These are phyloP conservation scores for Diarsia mendica DNA, from an alignment of 2,888 invertebrate genomes.

Conservation along the genomic window DNA sequence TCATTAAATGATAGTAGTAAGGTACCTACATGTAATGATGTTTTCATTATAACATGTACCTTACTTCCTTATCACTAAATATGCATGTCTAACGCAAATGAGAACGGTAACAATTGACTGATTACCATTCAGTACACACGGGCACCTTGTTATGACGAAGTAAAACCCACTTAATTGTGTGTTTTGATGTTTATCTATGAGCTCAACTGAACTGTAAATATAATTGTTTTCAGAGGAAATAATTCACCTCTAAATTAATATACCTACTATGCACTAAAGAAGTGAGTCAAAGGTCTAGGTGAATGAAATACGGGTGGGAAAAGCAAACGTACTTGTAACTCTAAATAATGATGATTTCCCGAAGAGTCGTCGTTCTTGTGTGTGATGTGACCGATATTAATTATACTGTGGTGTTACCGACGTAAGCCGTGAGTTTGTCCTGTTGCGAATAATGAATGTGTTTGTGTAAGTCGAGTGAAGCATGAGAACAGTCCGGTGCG, in stretches of 20 bases:
- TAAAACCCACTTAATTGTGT: background rate
- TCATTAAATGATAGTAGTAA: too few species aligned
- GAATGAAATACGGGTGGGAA: background rate
- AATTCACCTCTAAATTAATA: background rate
- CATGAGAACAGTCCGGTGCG: slow-evolving; percentile 2
- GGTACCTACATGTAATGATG: too few species aligned
- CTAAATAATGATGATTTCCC: background rate
- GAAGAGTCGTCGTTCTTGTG: background rate
- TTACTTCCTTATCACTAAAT: background rate
- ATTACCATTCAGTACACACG: background rate
- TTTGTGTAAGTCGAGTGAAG: background rate
- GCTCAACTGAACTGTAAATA: background rate
- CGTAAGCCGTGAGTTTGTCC: too few species aligned
- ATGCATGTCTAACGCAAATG: background rate
- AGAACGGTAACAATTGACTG: background rate
- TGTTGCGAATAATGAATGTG: slow-evolving; percentile 18
- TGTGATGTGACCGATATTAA: too few species aligned
- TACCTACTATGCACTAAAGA: background rate
- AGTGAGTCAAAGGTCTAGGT: background rate
- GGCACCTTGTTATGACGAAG: background rate
- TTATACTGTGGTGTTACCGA: too few species aligned
- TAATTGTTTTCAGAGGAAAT: background rate
- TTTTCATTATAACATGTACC: background rate
- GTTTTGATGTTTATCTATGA: background rate
- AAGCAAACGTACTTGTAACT: background rate